Evolutionary conservation across 2,797 vertebrate genomes (phyloP), one percentile per base, ranked within the genome.

Genomic region (Rhynchonycteris naso): DNA sequence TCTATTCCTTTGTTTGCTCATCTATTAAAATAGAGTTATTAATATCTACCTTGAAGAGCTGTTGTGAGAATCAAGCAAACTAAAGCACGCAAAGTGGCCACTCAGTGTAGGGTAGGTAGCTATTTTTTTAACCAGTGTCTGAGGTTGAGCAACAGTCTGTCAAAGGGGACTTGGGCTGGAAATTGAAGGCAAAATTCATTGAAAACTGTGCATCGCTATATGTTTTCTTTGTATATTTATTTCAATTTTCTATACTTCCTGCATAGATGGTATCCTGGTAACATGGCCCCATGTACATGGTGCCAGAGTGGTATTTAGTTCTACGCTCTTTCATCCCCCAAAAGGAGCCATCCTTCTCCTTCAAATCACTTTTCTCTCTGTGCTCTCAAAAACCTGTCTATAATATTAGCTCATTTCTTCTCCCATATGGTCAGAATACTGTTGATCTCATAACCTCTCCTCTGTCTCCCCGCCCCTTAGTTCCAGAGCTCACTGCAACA

Each of bases 401-500:
- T 72, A 74, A 26, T 54, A 75, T 28, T 21, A 63, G 52, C 50
- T 66, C 52, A 89, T 66, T 71, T 80, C 35, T n/a, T 93, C 30
- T 89, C 74, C 26, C 7, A 24, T 2, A 66, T 5, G 81, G 35
- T 15, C 65, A 63, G 13, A 30, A 8, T 22, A n/a, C n/a, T 47
- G 6, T 9, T 33, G 50, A 28, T n/a, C 84, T 90, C n/a, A 61
- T 19, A 65, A 66, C 30, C 21, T 83, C 61, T 43, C 24, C 5
- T 61, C 38, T 72, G 12, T 89, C 52, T 91, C 76, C 38, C 52
- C 47, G 89, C 38, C 52, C n/a, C 4, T 79, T 66, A 92, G 59
- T 56, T 68, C 22, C 81, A 86, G 54, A 69, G 35, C 28, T 90
- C 81, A 43, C 58, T 93, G 26, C 54, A 95, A 75, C 88, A 87